Percentiles rank a stretch among this genome's conserved stretches.
Evolutionary conservation across 2,113 vertebrate genomes (phyloP).

Genomic region (Dasypus novemcinctus): DNA sequence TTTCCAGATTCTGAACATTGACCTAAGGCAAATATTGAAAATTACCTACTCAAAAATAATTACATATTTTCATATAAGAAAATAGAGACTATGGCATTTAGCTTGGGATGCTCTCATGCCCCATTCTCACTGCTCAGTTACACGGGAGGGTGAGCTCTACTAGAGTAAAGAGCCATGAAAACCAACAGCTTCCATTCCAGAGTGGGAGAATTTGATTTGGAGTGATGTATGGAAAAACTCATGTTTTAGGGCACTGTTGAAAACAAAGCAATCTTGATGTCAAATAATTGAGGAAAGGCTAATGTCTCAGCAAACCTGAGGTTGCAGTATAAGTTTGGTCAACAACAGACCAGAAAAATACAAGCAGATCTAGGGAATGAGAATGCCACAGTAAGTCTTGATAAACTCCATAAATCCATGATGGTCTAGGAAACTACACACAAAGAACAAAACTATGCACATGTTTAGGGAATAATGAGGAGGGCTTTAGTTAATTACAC

Average conservation of each 20-base stretch:
- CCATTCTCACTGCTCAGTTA: not conserved
- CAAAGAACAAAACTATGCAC: too few relatives aligned
- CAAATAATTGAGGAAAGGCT: not conserved
- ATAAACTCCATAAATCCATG: too few relatives aligned
- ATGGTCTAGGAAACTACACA: too few relatives aligned
- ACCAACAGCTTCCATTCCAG: not conserved
- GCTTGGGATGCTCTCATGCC: not conserved
- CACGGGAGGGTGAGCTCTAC: not conserved
- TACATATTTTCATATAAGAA: not conserved
- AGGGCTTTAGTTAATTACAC: too few relatives aligned
- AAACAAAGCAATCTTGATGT: not conserved
- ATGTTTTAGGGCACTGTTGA: not conserved
- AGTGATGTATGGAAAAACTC: not conserved
- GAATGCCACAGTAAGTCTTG: too few relatives aligned
- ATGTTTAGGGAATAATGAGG: too few relatives aligned
- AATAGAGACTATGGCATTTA: not conserved
- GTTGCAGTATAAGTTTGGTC: not conserved
- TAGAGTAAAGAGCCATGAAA: not conserved
- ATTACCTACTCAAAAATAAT: not conserved
- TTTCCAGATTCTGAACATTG: not conserved
- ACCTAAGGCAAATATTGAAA: not conserved
- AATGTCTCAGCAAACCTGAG: not conserved
- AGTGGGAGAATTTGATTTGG: not conserved
- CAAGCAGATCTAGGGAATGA: too few relatives aligned
- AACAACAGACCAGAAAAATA: too few relatives aligned